Conservation (phyloP, 2,113 vertebrate species). For the Lontra canadensis region DNA sequence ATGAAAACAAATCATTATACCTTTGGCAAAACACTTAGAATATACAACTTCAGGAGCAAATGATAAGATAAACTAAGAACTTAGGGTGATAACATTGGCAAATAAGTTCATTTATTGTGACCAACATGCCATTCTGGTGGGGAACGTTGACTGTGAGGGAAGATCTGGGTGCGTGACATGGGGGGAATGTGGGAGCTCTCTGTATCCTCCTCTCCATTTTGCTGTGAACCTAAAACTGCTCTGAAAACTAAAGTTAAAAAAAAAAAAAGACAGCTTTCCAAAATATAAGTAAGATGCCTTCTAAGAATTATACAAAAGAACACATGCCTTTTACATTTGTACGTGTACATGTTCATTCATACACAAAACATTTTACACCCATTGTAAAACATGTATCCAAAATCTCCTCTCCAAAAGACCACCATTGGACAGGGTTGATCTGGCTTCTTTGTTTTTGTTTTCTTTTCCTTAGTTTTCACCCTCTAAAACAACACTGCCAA, state of each 20-base stretch:
- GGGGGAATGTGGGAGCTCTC: background rate
- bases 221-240: background rate
- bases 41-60: background rate
- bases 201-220: background rate
- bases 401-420: slow-evolving; percentile 49
- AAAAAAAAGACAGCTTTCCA: background rate
- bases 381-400: background rate
- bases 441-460: slow-evolving; percentile 28
- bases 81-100: background rate
- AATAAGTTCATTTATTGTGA: background rate
- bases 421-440: background rate
- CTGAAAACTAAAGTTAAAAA: background rate
- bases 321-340: background rate
- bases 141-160: background rate
- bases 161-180: fast-evolving
- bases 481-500: slow-evolving; percentile 48
- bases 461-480: slow-evolving; percentile 43
- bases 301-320: background rate
- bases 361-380: background rate
- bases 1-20: background rate
- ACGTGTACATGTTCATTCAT: background rate
- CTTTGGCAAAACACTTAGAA: background rate
- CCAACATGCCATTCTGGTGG: background rate
- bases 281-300: background rate
- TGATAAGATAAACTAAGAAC: too few species aligned